Percentiles rank a stretch among this genome's conserved stretches.
phyloP scores from a whole-genome alignment of 2,113 vertebrate species.

The Myxocyprinus asiaticus region DNA sequence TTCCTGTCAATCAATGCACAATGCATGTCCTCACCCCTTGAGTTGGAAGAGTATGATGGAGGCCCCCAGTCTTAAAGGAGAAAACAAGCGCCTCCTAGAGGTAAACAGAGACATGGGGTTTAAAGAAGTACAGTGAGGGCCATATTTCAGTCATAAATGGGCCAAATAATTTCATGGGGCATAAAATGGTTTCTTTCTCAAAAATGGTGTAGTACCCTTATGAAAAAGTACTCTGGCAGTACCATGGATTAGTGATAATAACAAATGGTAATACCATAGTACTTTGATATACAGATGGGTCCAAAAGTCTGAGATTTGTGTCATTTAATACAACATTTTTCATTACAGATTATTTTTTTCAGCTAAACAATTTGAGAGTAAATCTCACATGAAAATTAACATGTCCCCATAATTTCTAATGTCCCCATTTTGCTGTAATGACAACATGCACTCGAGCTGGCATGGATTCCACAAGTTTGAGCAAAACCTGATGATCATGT shows the following conservation, averaged over 20 bases:
- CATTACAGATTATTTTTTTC: not conserved
- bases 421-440: not conserved
- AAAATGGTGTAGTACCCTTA: conserved; percentile 7
- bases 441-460: no score
- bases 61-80: conserved; percentile 79
- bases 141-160: not conserved
- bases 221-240: not conserved
- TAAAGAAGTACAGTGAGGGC: conserved; percentile 62
- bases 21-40: conserved; percentile 77
- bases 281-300: not conserved
- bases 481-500: not conserved
- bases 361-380: not conserved
- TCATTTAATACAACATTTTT: not conserved
- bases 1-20: conserved; percentile 42
- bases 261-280: not conserved
- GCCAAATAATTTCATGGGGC: not conserved
- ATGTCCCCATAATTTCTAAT: not conserved
- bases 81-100: conserved; percentile 81
- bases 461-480: no score
- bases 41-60: conserved; percentile 74
- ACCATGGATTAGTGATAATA: not conserved
- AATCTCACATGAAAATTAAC: not conserved
- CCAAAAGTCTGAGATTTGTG: no score
- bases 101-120: conserved; percentile 78
- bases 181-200: not conserved